These are phyloP conservation scores for Paratilapia polleni DNA, from an alignment of 2,113 vertebrate species.

Conservation along the genomic window DNA sequence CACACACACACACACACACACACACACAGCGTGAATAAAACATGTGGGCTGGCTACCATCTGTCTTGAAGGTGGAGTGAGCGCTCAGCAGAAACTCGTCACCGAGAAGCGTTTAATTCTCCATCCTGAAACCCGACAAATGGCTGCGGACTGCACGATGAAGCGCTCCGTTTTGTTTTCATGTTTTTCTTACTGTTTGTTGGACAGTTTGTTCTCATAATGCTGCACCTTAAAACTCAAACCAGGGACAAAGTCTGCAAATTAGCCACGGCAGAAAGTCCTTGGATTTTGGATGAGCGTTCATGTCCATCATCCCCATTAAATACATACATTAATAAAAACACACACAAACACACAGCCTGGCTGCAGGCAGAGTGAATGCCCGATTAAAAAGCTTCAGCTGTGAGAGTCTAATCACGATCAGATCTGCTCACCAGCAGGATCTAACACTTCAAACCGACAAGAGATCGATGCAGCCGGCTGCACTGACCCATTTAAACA, in stretches of 20 bases:
- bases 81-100: neutral
- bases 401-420: neutral
- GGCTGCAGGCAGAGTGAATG: neutral
- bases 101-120: neutral
- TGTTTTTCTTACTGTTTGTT: too few species aligned
- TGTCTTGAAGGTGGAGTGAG: constrained; percentile 17
- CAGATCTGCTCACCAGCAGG: constrained; percentile 34
- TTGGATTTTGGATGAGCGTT: neutral
- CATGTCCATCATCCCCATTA: neutral
- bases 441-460: constrained; percentile 46
- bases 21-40: constrained; percentile 57
- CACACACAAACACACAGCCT: neutral
- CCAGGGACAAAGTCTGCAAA: neutral
- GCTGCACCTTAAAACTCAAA: neutral
- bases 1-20: neutral
- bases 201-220: neutral
- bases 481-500: constrained; percentile 52
- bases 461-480: constrained; percentile 34
- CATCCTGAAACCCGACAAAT: neutral
- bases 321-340: neutral
- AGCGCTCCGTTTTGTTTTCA: accelerated
- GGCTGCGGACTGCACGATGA: neutral
- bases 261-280: neutral
- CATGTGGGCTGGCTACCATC: constrained; percentile 53
- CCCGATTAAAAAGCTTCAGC: neutral